Evolutionary conservation across 1,140 invertebrate species (phyloP).

Genomic region (Tetramorium parvispinum): DNA sequence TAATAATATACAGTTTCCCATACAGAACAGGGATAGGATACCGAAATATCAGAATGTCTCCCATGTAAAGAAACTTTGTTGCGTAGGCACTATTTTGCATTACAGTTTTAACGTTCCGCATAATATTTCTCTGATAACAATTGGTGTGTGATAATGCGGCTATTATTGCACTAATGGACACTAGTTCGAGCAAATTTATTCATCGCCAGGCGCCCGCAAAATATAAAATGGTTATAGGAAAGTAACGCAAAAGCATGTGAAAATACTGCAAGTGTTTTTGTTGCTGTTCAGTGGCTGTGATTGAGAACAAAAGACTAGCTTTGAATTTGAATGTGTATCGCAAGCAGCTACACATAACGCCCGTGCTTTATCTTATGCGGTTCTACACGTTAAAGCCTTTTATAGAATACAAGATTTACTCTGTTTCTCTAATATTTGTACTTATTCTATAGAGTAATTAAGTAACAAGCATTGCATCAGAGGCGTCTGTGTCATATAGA

Average conservation of each 20-base stretch:
- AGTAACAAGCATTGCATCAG: constrained; percentile 30
- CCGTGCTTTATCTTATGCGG: constrained; percentile 59
- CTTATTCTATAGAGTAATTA: constrained; percentile 66
- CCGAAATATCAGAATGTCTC: constrained; percentile 21
- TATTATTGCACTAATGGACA: neutral
- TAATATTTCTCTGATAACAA: constrained; percentile 61
- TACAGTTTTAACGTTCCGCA: constrained; percentile 57
- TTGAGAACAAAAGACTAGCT: constrained; percentile 76
- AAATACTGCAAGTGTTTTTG: constrained; percentile 55
- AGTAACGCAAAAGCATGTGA: constrained; percentile 35
- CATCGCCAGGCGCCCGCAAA: constrained; percentile 8
- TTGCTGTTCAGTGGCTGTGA: constrained; percentile 75
- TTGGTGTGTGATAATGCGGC: constrained; percentile 21
- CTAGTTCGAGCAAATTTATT: constrained; percentile 7
- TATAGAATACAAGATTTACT: constrained; percentile 54
- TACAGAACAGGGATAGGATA: neutral
- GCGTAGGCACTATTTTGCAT: constrained; percentile 40
- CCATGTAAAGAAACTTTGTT: constrained; percentile 32
- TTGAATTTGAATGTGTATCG: constrained; percentile 64
- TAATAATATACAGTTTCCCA: constrained; percentile 1
- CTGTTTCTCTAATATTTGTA: constrained; percentile 54
- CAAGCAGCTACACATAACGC: constrained; percentile 54
- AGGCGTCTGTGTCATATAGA: constrained; percentile 47
- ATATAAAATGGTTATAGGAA: constrained; percentile 23
- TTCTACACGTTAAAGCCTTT: constrained; percentile 49